A percentile compares a stretch with the other conserved stretches of the same genome.
These are phyloP conservation scores for Harpagifer antarcticus DNA, from an alignment of 2,797 vertebrate species.

Conservation along the genomic window DNA sequence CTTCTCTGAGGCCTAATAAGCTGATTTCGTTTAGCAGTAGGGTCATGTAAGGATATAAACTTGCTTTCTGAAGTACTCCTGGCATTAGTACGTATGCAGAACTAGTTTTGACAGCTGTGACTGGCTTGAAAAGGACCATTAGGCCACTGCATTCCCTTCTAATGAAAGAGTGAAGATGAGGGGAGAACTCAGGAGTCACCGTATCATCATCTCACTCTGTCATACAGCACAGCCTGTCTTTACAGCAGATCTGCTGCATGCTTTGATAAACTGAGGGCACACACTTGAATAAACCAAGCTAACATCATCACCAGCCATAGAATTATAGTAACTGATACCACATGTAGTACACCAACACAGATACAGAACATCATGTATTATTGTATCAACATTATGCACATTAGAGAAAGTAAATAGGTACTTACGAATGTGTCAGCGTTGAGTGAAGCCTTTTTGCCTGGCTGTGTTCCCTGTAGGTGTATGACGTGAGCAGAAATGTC, in stretches of 20 bases:
- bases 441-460: slow-evolving; percentile 48
- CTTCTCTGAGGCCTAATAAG: slow-evolving; percentile 6
- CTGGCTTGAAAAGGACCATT: slow-evolving; percentile 61
- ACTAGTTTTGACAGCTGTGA: slow-evolving; percentile 55
- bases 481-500: slow-evolving; percentile 87
- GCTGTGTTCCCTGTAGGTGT: slow-evolving; percentile 77
- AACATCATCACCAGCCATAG: slow-evolving; percentile 25
- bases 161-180: slow-evolving; percentile 74
- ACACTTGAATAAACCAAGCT: slow-evolving; percentile 23
- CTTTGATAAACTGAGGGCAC: slow-evolving; percentile 37
- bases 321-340: slow-evolving; percentile 23
- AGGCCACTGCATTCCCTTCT: slow-evolving; percentile 64
- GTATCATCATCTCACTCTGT: slow-evolving; percentile 62
- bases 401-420: slow-evolving; percentile 41
- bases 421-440: slow-evolving; percentile 72
- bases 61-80: slow-evolving; percentile 30
- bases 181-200: slow-evolving; percentile 50
- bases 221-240: slow-evolving; percentile 48
- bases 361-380: slow-evolving; percentile 24
- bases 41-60: slow-evolving; percentile 24
- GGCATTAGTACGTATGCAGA: slow-evolving; percentile 36
- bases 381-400: slow-evolving; percentile 33
- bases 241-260: slow-evolving; percentile 16
- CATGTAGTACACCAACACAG: slow-evolving; percentile 15
- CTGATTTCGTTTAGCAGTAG: background rate